These are phyloP conservation scores for Rhea americana DNA, from an alignment of 2,113 vertebrate genomes.

Conservation along the genomic window DNA sequence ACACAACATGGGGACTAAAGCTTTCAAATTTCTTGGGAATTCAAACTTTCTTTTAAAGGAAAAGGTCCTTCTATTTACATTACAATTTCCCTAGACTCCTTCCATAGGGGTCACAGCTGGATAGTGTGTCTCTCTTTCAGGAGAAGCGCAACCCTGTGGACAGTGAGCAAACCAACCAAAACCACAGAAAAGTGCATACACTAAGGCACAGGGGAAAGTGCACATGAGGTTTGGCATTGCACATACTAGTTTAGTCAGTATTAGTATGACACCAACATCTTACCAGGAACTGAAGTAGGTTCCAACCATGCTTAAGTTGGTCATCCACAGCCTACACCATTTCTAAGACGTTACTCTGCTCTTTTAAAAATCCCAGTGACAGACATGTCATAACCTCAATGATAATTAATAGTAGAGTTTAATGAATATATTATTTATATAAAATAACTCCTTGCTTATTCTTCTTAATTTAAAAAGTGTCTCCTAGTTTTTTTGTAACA, in stretches of 20 bases:
- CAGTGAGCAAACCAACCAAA: not conserved
- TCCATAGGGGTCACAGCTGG: not conserved
- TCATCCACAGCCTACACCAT: not conserved
- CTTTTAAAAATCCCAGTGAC: not conserved
- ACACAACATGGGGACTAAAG: not conserved
- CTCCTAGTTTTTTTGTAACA: not conserved
- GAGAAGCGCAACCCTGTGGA: not conserved
- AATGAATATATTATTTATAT: not conserved
- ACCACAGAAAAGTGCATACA: not conserved
- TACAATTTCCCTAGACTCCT: not conserved
- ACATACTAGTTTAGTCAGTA: accelerated
- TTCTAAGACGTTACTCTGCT: not conserved
- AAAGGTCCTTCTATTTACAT: not conserved
- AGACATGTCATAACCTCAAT: not conserved
- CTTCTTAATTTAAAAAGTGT: not conserved
- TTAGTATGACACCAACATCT: not conserved
- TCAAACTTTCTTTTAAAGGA: not conserved
- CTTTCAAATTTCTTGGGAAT: not conserved
- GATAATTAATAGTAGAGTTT: not conserved
- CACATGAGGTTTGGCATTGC: not conserved
- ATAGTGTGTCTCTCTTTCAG: not conserved
- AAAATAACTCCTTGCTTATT: not conserved
- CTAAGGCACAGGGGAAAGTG: not conserved
- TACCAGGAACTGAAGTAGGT: not conserved
- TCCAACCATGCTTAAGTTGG: not conserved